Evolutionary conservation across 1,140 invertebrate genomes (phyloP).

Genomic region (Anastrepha obliqua): DNA sequence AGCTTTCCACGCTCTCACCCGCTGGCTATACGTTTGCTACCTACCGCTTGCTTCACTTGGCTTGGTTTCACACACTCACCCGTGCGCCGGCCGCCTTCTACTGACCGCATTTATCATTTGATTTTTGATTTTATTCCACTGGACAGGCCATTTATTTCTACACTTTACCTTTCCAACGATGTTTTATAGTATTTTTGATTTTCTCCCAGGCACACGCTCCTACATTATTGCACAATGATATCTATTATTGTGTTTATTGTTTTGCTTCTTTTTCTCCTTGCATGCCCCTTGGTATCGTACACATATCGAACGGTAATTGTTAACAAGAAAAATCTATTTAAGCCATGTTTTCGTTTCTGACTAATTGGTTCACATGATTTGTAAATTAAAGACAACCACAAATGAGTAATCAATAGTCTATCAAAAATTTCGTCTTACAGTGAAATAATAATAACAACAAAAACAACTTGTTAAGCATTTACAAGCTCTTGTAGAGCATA

Average conservation of each 20-base stretch:
- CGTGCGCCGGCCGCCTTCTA: constrained; percentile 3
- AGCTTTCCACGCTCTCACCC: constrained; percentile 5
- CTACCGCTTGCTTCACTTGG: constrained; percentile 59
- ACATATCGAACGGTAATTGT: constrained; percentile 34
- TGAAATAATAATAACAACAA: neutral
- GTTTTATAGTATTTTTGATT: neutral
- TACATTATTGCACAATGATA: constrained; percentile 12
- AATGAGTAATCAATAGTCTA: constrained; percentile 7
- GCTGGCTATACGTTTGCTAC: constrained; percentile 3
- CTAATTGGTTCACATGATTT: constrained; percentile 74
- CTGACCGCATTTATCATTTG: constrained; percentile 66
- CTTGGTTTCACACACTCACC: neutral
- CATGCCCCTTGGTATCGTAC: neutral
- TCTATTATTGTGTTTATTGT: neutral
- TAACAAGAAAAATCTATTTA: constrained; percentile 55
- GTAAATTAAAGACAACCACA: constrained; percentile 70
- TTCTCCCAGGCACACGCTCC: neutral
- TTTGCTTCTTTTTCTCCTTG: neutral
- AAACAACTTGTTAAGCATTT: neutral
- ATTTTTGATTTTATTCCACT: constrained; percentile 52
- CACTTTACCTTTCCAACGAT: constrained; percentile 55
- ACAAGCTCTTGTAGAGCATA: neutral
- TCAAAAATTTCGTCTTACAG: neutral
- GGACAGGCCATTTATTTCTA: constrained; percentile 47
- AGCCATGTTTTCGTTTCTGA: constrained; percentile 60